Evolutionary conservation across 2,888 invertebrate species (phyloP), one percentile per base, ranked within the genome.

Genomic region (Spicauda simplicius): DNA sequence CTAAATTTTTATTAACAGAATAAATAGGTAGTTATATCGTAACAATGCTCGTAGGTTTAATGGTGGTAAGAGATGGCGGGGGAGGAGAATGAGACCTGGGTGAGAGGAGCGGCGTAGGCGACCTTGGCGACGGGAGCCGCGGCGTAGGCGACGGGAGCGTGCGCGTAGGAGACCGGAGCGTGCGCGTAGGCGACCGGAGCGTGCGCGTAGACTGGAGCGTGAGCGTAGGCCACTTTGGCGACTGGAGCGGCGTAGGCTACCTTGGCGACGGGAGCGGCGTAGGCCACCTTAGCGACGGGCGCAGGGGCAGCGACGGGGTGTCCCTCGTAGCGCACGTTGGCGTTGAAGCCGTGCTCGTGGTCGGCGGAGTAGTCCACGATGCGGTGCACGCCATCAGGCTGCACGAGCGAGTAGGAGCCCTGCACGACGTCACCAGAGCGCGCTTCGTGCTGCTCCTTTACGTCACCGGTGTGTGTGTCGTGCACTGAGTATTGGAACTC

Each of bases 371-470:
- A 93, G 69, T 91, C 90, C 7, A 93, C 93, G 70, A 92, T 86
- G 71, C 93, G 88, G 75, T 80, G 84, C 52, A 87, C 84, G 0
- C 93, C 93, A 59, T 93, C 93, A 70, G 92, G 91, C 70, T 93
- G 93, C 50, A 93, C 81, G n/a, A 93, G 85, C 5, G 93, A 91
- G 85, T 93, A 93, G 33, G 86, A 89, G 70, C 93, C 93, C 58
- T 90, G 90, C 55, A 93, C 90, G 69, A 77, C 80, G 76, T 93
- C 90, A 4, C 92, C 92, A 71, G 79, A 75, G 72, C 93, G 92
- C 59, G 82, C 76, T 73, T 93, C 93, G 74, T 90, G 84, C 81
- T 93, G 93, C 73, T 91, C 83, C 78, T 93, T 93, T 72, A 91
- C 79, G 78, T 93, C 93, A 2, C 93, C 92, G 76, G 80, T 88